Evolutionary conservation across 2,888 invertebrate species (phyloP).

Genomic region (Tanypteryx hageni): DNA sequence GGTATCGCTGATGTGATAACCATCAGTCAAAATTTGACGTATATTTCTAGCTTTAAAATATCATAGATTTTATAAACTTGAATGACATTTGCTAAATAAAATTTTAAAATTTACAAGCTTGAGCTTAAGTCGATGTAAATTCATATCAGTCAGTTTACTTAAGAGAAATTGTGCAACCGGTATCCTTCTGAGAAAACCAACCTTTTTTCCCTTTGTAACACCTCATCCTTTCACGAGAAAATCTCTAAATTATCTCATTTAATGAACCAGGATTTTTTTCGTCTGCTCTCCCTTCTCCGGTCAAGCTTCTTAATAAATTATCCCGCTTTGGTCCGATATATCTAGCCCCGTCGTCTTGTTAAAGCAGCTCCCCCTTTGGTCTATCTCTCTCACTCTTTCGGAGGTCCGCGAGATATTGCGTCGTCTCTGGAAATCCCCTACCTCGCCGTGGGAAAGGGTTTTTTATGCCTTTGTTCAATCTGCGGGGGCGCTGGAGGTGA

Average conservation of each 20-base stretch:
- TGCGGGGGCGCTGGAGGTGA: neutral
- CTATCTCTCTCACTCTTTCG: neutral
- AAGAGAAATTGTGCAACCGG: no score
- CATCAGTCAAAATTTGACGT: no score
- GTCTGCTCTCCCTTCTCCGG: neutral
- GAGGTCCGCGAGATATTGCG: neutral
- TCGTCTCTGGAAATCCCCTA: neutral
- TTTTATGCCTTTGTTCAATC: slow-evolving; percentile 26
- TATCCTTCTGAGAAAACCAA: neutral
- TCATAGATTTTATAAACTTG: no score
- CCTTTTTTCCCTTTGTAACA: neutral
- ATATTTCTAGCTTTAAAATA: no score
- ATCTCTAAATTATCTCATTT: slow-evolving; percentile 13
- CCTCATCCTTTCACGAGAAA: neutral
- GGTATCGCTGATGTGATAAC: no score
- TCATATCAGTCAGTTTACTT: no score
- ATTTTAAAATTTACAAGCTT: no score
- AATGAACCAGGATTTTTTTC: neutral
- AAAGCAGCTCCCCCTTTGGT: neutral
- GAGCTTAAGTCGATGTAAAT: no score
- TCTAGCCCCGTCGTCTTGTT: neutral
- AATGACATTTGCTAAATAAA: no score
- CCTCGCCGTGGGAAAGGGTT: neutral
- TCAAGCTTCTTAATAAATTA: slow-evolving; percentile 35
- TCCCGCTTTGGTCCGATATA: slow-evolving; percentile 30